Base-by-base conservation (phyloP, 2,113 vertebrate genomes). In the Otis tarda region DNA sequence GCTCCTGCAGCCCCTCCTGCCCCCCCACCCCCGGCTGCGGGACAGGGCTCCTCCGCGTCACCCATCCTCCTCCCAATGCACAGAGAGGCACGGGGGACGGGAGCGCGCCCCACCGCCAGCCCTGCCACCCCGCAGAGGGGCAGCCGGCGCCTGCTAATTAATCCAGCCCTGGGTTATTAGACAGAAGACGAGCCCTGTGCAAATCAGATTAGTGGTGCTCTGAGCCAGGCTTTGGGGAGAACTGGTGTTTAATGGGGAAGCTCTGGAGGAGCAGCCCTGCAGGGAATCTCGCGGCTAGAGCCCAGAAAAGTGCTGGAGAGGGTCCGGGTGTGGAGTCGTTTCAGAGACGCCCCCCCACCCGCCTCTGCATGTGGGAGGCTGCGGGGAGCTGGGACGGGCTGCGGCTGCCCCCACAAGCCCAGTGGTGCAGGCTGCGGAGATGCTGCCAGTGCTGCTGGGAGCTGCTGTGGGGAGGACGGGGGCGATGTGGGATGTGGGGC, bases 281-380 rank as follows among this genome's bases (percentile, higher is more conserved):
- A 0, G 30, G 69, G 31, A 57, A 18, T 12, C 41, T 76, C 1
- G 1, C 1, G 1, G 50, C 37, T 47, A 41, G 1, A 3, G 43
- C 24, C 12, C 20, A 15, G 49, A n/a, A 33, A 17, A 75, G 41
- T 23, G 37, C 76, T 57, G 59, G 28, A 47, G 47, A 57, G 19
- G 13, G 37, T 37, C 22, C 61, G 49, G 43, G 22, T 52, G 57
- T 0, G 1, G 53, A 25, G 21, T 52, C 7, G 6, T 79, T 74
- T 91, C 5, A 19, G 68, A 35, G 25, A 45, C 22, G 5, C 6
- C 25, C 41, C 41, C 41, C 37, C 7, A 30, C 19, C 11, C 35
- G 12, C 10, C 14, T 43, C 43, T 23, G 24, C 47, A 8, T 10
- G 49, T 47, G 33, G 53, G 82, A 63, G 56, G 49, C 57, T 71